Percentiles rank a stretch among this genome's conserved stretches.
Conservation (phyloP, 2,888 invertebrate genomes). For the Hypercompe scribonia region DNA sequence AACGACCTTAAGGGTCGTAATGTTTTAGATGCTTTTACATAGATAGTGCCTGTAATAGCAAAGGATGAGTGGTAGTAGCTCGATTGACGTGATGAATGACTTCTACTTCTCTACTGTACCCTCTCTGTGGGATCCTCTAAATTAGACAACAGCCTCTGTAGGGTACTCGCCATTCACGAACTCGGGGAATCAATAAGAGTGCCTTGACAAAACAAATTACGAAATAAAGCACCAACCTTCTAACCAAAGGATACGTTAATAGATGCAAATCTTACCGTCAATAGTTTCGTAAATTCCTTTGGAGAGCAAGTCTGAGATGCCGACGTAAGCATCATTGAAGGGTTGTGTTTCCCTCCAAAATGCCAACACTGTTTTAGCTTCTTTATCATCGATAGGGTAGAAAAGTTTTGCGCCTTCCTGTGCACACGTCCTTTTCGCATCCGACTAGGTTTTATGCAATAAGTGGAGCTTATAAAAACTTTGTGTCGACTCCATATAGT, state of each 20-base stretch:
- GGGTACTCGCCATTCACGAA: too few relatives aligned
- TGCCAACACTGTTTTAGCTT: constrained; percentile 55
- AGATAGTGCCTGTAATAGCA: too few relatives aligned
- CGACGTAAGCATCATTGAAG: constrained; percentile 54
- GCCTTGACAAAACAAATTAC: too few relatives aligned
- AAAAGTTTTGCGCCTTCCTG: constrained; percentile 69
- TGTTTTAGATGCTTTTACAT: too few relatives aligned
- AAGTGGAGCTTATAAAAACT: constrained; percentile 76
- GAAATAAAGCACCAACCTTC: too few relatives aligned
- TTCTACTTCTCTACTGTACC: too few relatives aligned
- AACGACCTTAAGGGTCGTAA: too few relatives aligned
- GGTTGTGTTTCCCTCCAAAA: constrained; percentile 58
- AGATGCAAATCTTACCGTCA: constrained; percentile 58
- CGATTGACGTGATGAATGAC: too few relatives aligned
- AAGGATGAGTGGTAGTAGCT: too few relatives aligned
- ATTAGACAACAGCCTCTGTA: too few relatives aligned
- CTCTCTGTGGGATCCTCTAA: too few relatives aligned
- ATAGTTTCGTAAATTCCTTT: constrained; percentile 68
- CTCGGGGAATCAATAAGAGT: too few relatives aligned
- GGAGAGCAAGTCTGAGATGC: constrained; percentile 61
- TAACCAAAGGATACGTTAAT: background rate
- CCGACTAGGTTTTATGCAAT: constrained; percentile 61
- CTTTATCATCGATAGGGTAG: constrained; percentile 65
- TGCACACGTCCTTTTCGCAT: constrained; percentile 65
- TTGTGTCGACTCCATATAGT: constrained; percentile 57